Percentiles rank a stretch among this genome's conserved stretches.
Evolutionary conservation across 2,113 vertebrate species (phyloP).

Genomic region (Tretioscincus oriximinensis): DNA sequence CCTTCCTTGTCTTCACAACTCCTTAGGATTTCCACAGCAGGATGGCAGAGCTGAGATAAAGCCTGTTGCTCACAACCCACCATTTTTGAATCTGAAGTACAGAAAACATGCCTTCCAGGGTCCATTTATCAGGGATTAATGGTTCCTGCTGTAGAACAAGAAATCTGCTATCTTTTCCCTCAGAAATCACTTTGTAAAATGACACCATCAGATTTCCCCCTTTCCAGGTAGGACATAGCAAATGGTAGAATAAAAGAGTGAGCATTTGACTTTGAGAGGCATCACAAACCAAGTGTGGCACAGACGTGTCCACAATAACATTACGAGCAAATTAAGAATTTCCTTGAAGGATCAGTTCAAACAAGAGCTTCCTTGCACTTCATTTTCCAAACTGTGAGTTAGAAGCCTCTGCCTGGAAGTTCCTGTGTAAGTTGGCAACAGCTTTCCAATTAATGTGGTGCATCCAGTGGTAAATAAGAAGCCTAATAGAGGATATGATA

Average conservation of each 20-base stretch:
- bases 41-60: not conserved
- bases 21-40: not conserved
- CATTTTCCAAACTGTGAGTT: too few relatives aligned
- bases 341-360: not conserved
- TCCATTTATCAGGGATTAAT: slow-evolving; percentile 22
- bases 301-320: not conserved
- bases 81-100: not conserved
- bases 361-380: too few relatives aligned
- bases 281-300: not conserved
- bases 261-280: not conserved
- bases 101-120: not conserved
- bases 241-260: not conserved
- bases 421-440: too few relatives aligned
- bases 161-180: not conserved
- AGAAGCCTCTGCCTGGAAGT: too few relatives aligned
- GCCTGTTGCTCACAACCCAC: not conserved
- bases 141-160: not conserved
- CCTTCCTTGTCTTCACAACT: not conserved
- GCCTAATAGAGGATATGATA: too few relatives aligned
- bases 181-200: not conserved
- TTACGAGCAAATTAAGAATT: not conserved
- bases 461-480: too few relatives aligned
- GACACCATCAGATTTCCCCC: not conserved
- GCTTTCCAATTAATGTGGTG: too few relatives aligned
- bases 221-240: not conserved